phyloP scores from a whole-genome alignment of 2,797 vertebrate genomes.

The Myotis findleyi region DNA sequence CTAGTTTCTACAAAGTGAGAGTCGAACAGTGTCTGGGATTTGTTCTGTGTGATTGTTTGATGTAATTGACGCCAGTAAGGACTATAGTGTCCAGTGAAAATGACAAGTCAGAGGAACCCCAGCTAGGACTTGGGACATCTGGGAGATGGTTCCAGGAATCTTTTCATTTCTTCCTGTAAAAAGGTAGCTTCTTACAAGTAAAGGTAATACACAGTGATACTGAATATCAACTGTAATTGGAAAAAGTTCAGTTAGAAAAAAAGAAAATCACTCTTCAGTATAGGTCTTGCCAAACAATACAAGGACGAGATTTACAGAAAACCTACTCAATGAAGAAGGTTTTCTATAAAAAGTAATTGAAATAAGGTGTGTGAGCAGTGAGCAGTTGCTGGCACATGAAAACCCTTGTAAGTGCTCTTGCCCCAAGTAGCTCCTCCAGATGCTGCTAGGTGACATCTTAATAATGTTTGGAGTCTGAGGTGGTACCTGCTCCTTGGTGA shows the following conservation, averaged over 20 bases:
- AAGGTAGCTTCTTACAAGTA: too few relatives aligned
- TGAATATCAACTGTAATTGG: neutral
- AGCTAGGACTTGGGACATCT: fast-evolving
- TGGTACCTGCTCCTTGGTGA: neutral
- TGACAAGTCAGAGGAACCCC: neutral
- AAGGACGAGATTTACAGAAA: neutral
- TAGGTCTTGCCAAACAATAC: neutral
- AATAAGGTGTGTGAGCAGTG: fast-evolving
- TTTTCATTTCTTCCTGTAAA: neutral
- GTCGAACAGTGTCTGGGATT: neutral
- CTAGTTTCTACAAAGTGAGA: too few relatives aligned
- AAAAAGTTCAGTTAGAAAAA: neutral
- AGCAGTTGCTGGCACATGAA: neutral
- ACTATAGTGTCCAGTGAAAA: neutral
- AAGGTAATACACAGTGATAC: fast-evolving
- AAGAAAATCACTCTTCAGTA: fast-evolving
- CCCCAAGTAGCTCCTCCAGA: neutral
- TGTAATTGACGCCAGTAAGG: neutral
- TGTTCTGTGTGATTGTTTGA: neutral
- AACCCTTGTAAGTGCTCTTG: neutral
- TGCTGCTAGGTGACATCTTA: fast-evolving
- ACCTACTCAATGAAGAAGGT: neutral
- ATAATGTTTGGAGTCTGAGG: neutral
- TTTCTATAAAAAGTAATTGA: neutral
- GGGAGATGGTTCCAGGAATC: fast-evolving